Base-by-base conservation (phyloP, 1,140 invertebrate species). In the Ctenoplectra terminalis region DNA sequence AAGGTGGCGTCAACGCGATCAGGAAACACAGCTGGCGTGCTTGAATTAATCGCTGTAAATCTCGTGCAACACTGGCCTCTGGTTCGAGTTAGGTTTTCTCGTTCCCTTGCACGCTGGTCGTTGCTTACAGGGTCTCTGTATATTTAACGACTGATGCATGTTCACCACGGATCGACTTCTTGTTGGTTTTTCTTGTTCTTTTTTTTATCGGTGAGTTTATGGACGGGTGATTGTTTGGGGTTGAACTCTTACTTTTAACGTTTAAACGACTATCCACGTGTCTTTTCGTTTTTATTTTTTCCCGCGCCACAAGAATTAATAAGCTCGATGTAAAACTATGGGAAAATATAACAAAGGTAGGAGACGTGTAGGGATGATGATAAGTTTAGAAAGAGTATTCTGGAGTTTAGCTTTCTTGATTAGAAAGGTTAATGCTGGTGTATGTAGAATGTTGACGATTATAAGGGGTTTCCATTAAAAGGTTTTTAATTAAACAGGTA, bases 1-100 rank as follows among this genome's bases (percentile, higher is more conserved):
- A 85, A 86, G 70, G 74, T 63, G 81, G 52, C 87, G 88, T 87
- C 84, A 88, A 88, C 85, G 83, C 84, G 82, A 90, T 86, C 76
- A 67, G 82, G 81, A 88, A 88, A 69, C 84, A 83, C 77, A 79
- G 54, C 54, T 66, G 81, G 81, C 80, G 82, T 83, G 85, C 70
- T 40, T 86, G 84, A 87, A 87, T 87, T 86, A 86, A 86, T 86
- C 79, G 79, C 48, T 81, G 84, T 83, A 75, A 86, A 86, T 83
- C 81, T 64, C 40, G 40, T 63, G 69, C 85, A 84, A 79, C 64
- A 54, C 81, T 66, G 69, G n/a, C 52, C 31, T 46, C 43, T 34
- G 34, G 26, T 66, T 61, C 48, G 72, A n/a, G n/a, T n/a, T n/a
- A n/a, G n/a, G n/a, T 50, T n/a, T 11, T 8, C 52, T 54, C 43